Evolutionary conservation across 2,888 invertebrate species (phyloP), one percentile per base, ranked within the genome.

Genomic region (Philereme vetulata): DNA sequence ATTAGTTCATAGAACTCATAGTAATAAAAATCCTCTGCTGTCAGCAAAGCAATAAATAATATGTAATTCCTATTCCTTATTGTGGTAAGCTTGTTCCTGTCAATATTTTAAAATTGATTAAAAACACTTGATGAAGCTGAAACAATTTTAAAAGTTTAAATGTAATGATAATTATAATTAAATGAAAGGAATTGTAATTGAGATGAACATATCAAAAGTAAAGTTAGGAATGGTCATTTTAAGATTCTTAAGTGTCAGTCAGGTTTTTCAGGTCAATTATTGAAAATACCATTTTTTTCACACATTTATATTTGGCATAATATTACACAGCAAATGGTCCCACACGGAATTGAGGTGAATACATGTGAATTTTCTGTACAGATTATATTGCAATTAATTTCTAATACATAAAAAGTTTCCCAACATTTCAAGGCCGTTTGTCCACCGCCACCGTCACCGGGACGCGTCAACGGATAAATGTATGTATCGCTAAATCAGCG

Each of bases 221-320:
- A 36, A 34, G 8, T 49, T 52, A 21, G 21, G 21, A 2, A 21
- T 21, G 21, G 21, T 21, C 21, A 21, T 21, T 21, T 21, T 21
- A 21, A 21, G 21, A 21, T 21, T 21, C 21, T 21, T 21, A 21
- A 33, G 9, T 42, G 40, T 42, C 8, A 21, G 36, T 52, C 10
- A 34, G 43, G 7, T 36, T n/a, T 51, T 33, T 36, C 7, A 36
- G 51, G 60, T 60, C 60, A 66, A 66, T 66, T 61, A 65, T 53
- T 65, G 53, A 67, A 68, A 68, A 63, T 57, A 61, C 58, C 21
- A 38, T 52, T 48, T 55, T 57, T 59, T 58, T 64, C 72, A 75
- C 72, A 74, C 73, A 76, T 65, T 62, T 82, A 75, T 85, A 85
- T 85, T 85, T 84, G 82, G 81, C 77, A 78, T 81, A 72, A 78